These are phyloP conservation scores for Microtus ochrogaster DNA, from an alignment of 2,113 vertebrate genomes.

Conservation along the genomic window DNA sequence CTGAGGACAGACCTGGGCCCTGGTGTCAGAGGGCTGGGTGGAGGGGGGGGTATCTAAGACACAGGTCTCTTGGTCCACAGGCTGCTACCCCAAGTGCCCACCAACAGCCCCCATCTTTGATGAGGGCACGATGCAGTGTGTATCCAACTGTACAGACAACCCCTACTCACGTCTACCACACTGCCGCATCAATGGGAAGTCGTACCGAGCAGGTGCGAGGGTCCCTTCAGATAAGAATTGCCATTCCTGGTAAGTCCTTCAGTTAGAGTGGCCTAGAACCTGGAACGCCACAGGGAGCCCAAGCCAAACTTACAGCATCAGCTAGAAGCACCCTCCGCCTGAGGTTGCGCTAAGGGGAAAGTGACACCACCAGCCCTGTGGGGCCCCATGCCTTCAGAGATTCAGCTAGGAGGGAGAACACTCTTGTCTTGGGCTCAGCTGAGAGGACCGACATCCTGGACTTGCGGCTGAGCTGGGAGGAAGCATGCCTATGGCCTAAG, in stretches of 20 bases:
- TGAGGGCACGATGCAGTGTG: constrained; percentile 93
- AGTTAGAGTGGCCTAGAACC: fast-evolving
- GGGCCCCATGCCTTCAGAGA: constrained; percentile 92
- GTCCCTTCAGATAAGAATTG: constrained; percentile 89
- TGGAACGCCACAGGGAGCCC: fast-evolving
- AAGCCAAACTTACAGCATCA: fast-evolving
- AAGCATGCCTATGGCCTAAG: too few species aligned
- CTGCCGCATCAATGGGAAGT: constrained; percentile 86
- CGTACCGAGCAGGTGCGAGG: constrained; percentile 83
- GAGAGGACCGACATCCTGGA: not conserved
- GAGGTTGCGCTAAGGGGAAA: not conserved
- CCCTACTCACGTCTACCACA: fast-evolving
- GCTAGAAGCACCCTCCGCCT: not conserved
- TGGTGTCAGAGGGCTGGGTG: fast-evolving
- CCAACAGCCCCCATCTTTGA: constrained; percentile 90
- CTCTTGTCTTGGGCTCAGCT: not conserved
- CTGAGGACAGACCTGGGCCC: not conserved
- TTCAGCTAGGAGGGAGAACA: constrained; percentile 53
- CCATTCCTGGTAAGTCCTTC: constrained; percentile 89
- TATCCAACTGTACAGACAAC: constrained; percentile 86
- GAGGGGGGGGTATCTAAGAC: not conserved
- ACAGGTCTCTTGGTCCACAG: constrained; percentile 78
- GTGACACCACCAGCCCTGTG: constrained; percentile 95
- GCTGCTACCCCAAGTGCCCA: constrained; percentile 96
- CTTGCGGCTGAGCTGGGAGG: not conserved